These are phyloP conservation scores for Darevskia mixta DNA, from an alignment of 2,797 vertebrate genomes.

Conservation along the genomic window DNA sequence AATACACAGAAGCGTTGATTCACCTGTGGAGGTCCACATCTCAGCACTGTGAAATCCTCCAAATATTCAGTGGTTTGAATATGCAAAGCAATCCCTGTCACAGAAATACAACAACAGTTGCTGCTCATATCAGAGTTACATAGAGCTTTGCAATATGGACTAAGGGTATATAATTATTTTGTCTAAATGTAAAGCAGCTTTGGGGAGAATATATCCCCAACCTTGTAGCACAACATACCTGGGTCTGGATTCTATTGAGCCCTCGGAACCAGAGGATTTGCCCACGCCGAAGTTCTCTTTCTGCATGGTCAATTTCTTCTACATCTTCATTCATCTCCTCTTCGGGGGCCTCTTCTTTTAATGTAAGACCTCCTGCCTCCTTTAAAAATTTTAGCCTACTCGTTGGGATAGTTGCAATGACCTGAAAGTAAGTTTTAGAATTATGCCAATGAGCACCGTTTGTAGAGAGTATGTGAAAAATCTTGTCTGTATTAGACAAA, in stretches of 20 bases:
- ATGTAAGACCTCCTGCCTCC: conserved; percentile 90
- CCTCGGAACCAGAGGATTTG: conserved; percentile 99
- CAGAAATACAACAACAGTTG: background rate
- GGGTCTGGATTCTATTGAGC: conserved; percentile 97
- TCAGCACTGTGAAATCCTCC: background rate
- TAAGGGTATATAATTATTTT: background rate
- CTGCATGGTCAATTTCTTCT: conserved; percentile 97
- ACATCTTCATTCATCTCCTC: conserved; percentile 95
- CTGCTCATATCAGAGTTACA: background rate
- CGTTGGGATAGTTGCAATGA: conserved; percentile 93
- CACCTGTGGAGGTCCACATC: background rate
- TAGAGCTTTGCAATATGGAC: background rate
- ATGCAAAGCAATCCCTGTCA: background rate
- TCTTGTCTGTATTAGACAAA: background rate
- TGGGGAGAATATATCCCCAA: background rate
- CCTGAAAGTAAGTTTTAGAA: conserved; percentile 78
- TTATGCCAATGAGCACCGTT: background rate
- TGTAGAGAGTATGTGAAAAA: background rate
- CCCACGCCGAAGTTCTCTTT: conserved; percentile 94
- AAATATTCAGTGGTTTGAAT: background rate
- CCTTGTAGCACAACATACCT: conserved; percentile 82
- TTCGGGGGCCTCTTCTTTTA: conserved; percentile 92
- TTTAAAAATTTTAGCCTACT: conserved; percentile 94
- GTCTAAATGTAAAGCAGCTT: background rate
- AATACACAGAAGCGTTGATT: background rate